Conservation (phyloP, 2,888 invertebrate species). For the Macrophya alboannulata region DNA sequence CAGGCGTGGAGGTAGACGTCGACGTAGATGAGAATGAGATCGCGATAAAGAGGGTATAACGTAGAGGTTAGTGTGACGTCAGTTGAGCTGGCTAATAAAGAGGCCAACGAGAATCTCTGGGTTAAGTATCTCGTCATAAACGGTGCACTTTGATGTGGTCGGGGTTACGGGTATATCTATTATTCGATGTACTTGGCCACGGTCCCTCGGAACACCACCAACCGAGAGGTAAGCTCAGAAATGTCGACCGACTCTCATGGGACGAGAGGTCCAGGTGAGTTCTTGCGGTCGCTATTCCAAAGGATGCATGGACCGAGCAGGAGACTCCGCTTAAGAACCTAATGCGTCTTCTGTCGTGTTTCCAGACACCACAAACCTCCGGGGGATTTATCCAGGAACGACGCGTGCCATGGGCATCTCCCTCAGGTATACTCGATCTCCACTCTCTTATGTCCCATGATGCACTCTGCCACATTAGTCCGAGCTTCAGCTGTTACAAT, state of each 20-base stretch:
- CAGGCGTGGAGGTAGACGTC: constrained; percentile 22
- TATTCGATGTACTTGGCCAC: constrained; percentile 4
- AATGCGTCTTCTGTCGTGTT: constrained; percentile 50
- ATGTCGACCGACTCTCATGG: background rate
- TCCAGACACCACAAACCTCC: constrained; percentile 31
- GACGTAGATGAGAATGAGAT: constrained; percentile 41
- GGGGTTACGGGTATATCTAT: background rate
- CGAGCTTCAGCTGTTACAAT: background rate
- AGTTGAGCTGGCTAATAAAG: constrained; percentile 30
- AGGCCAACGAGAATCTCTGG: constrained; percentile 26
- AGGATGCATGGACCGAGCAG: constrained; percentile 25
- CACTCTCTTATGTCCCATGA: background rate
- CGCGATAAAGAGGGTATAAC: constrained; percentile 29
- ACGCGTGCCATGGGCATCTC: constrained; percentile 39
- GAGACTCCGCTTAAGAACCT: constrained; percentile 50
- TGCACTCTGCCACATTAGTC: constrained; percentile 2
- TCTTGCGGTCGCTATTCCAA: constrained; percentile 22
- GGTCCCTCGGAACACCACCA: background rate
- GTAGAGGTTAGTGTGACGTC: background rate
- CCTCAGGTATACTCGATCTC: constrained; percentile 33
- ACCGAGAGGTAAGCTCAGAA: background rate
- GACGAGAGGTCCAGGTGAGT: constrained; percentile 1
- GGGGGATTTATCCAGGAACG: constrained; percentile 1
- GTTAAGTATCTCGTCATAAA: constrained; percentile 31
- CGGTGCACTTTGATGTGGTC: constrained; percentile 1